Base-by-base conservation (phyloP, 2,888 invertebrate genomes). In the Athalia circularis region DNA sequence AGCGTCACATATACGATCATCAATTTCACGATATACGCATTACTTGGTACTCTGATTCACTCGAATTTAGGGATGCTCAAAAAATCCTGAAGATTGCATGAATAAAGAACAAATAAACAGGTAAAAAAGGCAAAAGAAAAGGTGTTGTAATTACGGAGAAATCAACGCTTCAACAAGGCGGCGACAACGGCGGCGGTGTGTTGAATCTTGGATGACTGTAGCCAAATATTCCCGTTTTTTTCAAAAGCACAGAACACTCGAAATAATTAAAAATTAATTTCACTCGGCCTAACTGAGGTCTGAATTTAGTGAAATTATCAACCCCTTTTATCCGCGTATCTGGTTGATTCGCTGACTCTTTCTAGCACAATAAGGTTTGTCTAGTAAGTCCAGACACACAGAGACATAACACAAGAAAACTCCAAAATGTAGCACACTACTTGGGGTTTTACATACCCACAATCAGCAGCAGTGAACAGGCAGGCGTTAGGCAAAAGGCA, bases 381-480 rank as follows among this genome's bases (percentile, higher is more conserved):
- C 29, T 29, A 29, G 29, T 29, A 29, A 29, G 29, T 29, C 29
- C 13, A 45, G 13, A 54, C 54, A 54, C 54, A n/a, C 54, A n/a
- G 11, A 3, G 48, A 11, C 11, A 29, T 29, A 29, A 47, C 43
- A 45, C 43, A 59, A 7, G 59, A 72, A 59, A 72, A 15, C 45
- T n/a, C 45, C 52, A 59, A 59, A 45, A 62, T 4, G 15, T n/a
- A 15, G 29, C 5, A 62, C 15, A 62, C 6, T 13, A 29, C 29
- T 29, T 29, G 29, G 29, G 29, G 29, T 29, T 29, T 29, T 29
- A 29, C 59, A 52, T 72, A 72, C 72, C 59, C 72, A 72, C 72
- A 72, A 72, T 72, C 59, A 59, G 72, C 59, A 54, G 54, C 57
- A 59, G 72, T n/a, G 50, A 68, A 54, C 68, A 54, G 68, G 68